phyloP scores from a whole-genome alignment of 2,888 invertebrate species.

The Eristalinus aeneus region DNA sequence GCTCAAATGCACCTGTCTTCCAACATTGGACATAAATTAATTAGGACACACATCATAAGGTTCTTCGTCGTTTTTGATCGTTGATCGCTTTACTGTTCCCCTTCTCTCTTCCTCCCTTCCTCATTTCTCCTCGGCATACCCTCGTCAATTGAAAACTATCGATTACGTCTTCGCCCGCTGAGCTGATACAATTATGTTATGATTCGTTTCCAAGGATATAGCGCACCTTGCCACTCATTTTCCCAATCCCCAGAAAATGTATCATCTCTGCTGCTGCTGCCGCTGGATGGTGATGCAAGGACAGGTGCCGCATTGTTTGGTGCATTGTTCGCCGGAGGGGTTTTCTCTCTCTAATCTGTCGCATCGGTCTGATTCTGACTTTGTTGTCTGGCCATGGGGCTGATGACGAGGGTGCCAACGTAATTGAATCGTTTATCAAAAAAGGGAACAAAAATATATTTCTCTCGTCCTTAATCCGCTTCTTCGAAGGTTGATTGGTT shows the following conservation, averaged over 20 bases:
- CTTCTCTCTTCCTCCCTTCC: neutral
- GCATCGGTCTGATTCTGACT: slow-evolving; percentile 49
- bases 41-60: slow-evolving; percentile 71
- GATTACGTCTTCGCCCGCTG: slow-evolving; percentile 62
- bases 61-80: slow-evolving; percentile 44
- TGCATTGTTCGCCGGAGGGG: slow-evolving; percentile 30
- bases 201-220: slow-evolving; percentile 40
- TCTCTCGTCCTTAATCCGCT: slow-evolving; percentile 33
- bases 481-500: slow-evolving; percentile 5
- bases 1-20: slow-evolving; percentile 67
- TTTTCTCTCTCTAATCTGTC: slow-evolving; percentile 58
- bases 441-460: slow-evolving; percentile 27
- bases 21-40: slow-evolving; percentile 68
- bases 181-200: slow-evolving; percentile 68
- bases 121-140: slow-evolving; percentile 23
- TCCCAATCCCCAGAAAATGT: slow-evolving; percentile 21
- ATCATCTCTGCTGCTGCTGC: neutral
- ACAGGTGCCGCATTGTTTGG: slow-evolving; percentile 66
- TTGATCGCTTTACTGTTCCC: slow-evolving; percentile 15
- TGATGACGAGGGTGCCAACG: slow-evolving; percentile 64
- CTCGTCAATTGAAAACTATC: slow-evolving; percentile 64
- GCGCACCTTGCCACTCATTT: slow-evolving; percentile 35
- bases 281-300: slow-evolving; percentile 31
- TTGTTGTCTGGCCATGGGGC: neutral
- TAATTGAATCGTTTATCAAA: slow-evolving; percentile 69